These are phyloP conservation scores for Heterodera carotae DNA, from an alignment of 1,140 invertebrate genomes.

Conservation along the genomic window DNA sequence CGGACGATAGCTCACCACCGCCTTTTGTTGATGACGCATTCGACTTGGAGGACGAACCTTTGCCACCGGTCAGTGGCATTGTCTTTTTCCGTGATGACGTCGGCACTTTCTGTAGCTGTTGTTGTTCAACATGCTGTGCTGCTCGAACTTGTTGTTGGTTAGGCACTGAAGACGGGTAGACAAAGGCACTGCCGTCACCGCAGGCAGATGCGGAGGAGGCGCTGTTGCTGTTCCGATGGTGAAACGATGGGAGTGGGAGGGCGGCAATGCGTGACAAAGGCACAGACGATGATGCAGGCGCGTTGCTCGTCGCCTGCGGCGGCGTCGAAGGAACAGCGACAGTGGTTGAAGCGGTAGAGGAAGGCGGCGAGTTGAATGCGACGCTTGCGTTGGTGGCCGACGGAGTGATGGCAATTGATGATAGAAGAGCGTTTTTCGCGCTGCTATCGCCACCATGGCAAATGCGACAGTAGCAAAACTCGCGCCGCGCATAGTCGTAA, in stretches of 20 bases:
- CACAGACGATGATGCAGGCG: neutral
- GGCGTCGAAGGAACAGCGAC: too few relatives aligned
- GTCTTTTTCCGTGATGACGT: neutral
- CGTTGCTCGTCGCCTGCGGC: neutral
- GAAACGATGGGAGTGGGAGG: neutral
- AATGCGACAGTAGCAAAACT: constrained; percentile 49
- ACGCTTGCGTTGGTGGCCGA: neutral
- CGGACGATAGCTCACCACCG: neutral
- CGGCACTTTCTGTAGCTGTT: neutral
- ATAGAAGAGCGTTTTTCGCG: too few relatives aligned
- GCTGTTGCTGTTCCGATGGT: neutral
- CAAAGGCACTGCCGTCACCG: too few relatives aligned
- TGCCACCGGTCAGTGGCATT: neutral
- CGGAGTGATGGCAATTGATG: neutral
- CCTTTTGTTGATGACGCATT: neutral
- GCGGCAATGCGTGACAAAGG: neutral
- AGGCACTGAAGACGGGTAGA: neutral
- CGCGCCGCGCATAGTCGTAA: constrained; percentile 44
- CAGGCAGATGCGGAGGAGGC: neutral
- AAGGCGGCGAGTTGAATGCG: neutral
- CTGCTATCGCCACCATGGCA: constrained; percentile 27
- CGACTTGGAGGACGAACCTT: neutral
- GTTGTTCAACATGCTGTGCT: neutral
- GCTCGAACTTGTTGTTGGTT: neutral
- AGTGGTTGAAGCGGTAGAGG: neutral